A percentile compares a stretch with the other conserved stretches of the same genome.
These are phyloP conservation scores for Actinernus sp. DNA, from an alignment of 92 coral and sea anemone species.

Conservation along the genomic window DNA sequence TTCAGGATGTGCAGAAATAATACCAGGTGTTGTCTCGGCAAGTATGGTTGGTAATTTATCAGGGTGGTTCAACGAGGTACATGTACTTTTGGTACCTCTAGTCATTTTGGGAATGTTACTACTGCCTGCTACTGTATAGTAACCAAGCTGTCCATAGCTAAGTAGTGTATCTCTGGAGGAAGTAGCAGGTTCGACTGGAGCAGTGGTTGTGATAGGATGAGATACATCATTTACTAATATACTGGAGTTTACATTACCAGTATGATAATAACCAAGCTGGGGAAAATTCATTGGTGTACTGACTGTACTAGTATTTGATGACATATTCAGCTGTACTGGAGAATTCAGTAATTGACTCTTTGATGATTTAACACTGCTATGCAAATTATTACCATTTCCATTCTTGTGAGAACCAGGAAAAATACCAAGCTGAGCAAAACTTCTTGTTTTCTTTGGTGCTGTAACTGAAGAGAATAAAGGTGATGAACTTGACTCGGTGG, in stretches of 20 bases:
- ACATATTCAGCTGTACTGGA: background rate
- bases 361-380: no score
- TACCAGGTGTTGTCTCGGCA: background rate
- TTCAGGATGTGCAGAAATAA: no score
- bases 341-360: no score
- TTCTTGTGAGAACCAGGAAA: background rate
- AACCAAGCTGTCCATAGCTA: background rate
- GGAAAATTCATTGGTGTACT: background rate
- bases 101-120: background rate
- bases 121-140: background rate
- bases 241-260: background rate
- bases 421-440: conserved; percentile 3
- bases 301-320: no score
- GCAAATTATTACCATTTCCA: background rate
- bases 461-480: background rate
- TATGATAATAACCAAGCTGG: background rate
- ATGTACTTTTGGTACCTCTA: background rate
- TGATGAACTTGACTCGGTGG: no score
- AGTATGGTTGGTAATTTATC: background rate
- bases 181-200: no score
- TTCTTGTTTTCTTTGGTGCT: background rate
- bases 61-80: background rate
- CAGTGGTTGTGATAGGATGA: background rate
- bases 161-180: background rate
- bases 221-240: background rate